Evolutionary conservation across 2,888 invertebrate genomes (phyloP), one percentile per base, ranked within the genome.

Genomic region (Serrognathus titanus): DNA sequence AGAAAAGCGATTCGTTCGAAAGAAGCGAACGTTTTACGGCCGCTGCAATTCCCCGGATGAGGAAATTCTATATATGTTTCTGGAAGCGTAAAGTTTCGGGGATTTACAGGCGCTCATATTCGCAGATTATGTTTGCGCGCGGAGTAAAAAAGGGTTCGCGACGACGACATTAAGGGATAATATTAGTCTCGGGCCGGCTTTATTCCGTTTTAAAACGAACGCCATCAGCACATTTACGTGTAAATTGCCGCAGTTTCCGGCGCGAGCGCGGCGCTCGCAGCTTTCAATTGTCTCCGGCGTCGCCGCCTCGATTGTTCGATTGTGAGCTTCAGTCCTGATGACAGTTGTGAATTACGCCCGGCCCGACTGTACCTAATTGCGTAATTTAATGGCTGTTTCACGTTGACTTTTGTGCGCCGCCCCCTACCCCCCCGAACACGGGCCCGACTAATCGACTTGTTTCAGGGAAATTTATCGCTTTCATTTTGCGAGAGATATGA

Each of bases 191-290:
- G 24, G 46, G 41, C 47, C 35, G 54, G 54, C 50, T 51, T 52
- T 51, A 43, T 58, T 51, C 50, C 51, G 46, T 55, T 61, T 61
- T 59, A 62, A 60, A 65, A 63, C 65, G 66, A 65, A 63, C 58
- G 60, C 58, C 61, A 64, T 58, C 63, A 59, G 60, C 63, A 63
- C 68, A 69, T 70, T 68, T 66, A 65, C 63, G 67, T 67, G 65
- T 66, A 69, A 70, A 71, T 70, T 69, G 70, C 66, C 63, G 62
- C 65, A 67, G 63, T 68, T 68, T 67, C 67, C 66, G 62, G 64
- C 53, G 62, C 59, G 60, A 16, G 16, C 16, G 16, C 58, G 60
- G 66, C 65, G 65, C 63, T 66, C 66, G 68, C 66, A 68, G 63
- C 68, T 63, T 68, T 68, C 70, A 69, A 71, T 70, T 71, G 70